These are phyloP conservation scores for Pandemis cinnamomeana DNA, from an alignment of 2,888 invertebrate genomes.

Conservation along the genomic window DNA sequence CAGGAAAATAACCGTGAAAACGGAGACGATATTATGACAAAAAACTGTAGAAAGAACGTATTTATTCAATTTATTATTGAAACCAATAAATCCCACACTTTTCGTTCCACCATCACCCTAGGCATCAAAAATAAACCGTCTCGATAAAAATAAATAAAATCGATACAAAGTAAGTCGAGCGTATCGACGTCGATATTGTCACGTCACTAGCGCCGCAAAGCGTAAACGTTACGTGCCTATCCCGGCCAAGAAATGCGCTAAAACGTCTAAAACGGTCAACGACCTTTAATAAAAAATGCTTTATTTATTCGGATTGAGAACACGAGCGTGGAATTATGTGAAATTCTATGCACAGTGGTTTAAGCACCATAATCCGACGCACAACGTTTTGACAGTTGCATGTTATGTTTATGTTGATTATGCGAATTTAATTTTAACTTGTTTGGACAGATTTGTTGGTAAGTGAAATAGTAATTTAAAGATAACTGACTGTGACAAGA, in stretches of 20 bases:
- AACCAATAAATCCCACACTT: conserved; percentile 38
- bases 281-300: conserved; percentile 49
- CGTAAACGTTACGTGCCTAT: conserved; percentile 67
- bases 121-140: conserved; percentile 44
- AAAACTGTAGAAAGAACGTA: conserved; percentile 29
- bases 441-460: conserved; percentile 17
- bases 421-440: conserved; percentile 25
- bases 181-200: conserved; percentile 65
- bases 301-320: conserved; percentile 13
- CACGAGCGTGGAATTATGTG: conserved; percentile 2
- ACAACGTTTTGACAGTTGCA: conserved; percentile 22
- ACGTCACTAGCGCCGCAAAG: conserved; percentile 66
- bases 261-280: conserved; percentile 60
- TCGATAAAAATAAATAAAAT: conserved; percentile 54
- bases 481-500: conserved; percentile 28
- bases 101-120: conserved; percentile 42
- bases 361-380: conserved; percentile 7
- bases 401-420: conserved; percentile 25
- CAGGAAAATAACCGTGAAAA: conserved; percentile 23
- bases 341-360: conserved; percentile 30
- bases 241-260: conserved; percentile 54
- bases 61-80: conserved; percentile 40
- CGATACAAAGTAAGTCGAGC: conserved; percentile 55
- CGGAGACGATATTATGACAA: conserved; percentile 18
- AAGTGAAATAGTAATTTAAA: conserved; percentile 28